Percentiles rank a stretch among this genome's conserved stretches.
Evolutionary conservation across 2,888 invertebrate genomes (phyloP).

Genomic region (Clepsis dumicolana): DNA sequence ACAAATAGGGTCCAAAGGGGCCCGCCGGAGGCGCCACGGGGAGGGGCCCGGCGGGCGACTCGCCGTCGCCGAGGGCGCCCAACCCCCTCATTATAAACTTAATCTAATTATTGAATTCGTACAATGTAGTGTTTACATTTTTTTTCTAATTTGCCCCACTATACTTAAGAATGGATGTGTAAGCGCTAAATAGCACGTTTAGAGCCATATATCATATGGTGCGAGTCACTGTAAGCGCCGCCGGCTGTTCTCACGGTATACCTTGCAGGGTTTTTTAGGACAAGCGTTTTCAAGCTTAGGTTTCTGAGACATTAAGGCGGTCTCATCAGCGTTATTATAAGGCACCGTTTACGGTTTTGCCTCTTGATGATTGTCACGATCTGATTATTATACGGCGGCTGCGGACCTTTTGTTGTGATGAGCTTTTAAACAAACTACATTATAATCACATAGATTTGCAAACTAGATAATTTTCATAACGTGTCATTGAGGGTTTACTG

Average conservation of each 20-base stretch:
- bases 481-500: background rate
- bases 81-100: slow-evolving; percentile 83
- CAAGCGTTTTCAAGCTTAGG: slow-evolving; percentile 53
- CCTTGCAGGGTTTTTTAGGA: slow-evolving; percentile 55
- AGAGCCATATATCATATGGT: slow-evolving; percentile 81
- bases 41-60: slow-evolving; percentile 70
- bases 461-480: background rate
- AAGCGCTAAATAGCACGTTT: slow-evolving; percentile 86
- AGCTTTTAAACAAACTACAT: slow-evolving; percentile 37
- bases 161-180: slow-evolving; percentile 83
- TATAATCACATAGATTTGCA: slow-evolving; percentile 18
- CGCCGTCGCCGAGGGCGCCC: slow-evolving; percentile 76
- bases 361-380: slow-evolving; percentile 78
- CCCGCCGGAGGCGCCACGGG: slow-evolving; percentile 83
- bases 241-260: slow-evolving; percentile 75
- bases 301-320: slow-evolving; percentile 65
- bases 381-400: slow-evolving; percentile 54
- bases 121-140: slow-evolving; percentile 86
- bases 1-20: slow-evolving; percentile 84
- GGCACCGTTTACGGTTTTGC: slow-evolving; percentile 68
- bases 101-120: slow-evolving; percentile 86
- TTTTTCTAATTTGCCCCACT: slow-evolving; percentile 84
- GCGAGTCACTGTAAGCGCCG: slow-evolving; percentile 77
- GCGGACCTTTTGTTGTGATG: slow-evolving; percentile 42
- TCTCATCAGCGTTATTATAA: slow-evolving; percentile 67